Evolutionary conservation across 2,888 invertebrate species (phyloP).

Genomic region (Machimus rusticus): DNA sequence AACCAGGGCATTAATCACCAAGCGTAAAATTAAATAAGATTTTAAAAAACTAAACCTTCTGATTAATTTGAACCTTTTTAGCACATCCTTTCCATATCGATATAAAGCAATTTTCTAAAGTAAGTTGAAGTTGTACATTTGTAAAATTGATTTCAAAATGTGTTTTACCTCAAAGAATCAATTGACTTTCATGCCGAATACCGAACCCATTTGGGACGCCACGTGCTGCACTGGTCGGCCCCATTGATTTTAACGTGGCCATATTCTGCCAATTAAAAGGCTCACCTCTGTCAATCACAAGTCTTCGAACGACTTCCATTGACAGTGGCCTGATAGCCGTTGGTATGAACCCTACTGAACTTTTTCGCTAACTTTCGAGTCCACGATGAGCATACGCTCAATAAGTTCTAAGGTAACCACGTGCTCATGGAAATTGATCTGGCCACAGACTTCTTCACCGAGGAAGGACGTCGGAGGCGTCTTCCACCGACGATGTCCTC

Average conservation of each 20-base stretch:
- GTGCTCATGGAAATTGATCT: conserved; percentile 6
- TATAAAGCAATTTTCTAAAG: too few relatives aligned
- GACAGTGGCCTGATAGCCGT: background rate
- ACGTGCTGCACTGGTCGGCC: background rate
- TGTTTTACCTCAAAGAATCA: background rate
- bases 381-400: background rate
- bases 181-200: background rate
- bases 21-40: too few relatives aligned
- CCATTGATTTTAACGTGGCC: background rate
- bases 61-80: too few relatives aligned
- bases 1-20: too few relatives aligned
- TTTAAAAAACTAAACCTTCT: too few relatives aligned
- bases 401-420: conserved; percentile 1
- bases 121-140: too few relatives aligned
- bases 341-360: background rate
- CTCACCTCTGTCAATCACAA: background rate
- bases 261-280: background rate
- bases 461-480: background rate
- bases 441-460: background rate
- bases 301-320: background rate
- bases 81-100: too few relatives aligned
- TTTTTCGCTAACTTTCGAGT: background rate
- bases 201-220: background rate
- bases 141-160: background rate
- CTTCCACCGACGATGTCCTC: background rate